Conservation (phyloP, 2,113 vertebrate genomes). For the Pelmatolapia mariae region DNA sequence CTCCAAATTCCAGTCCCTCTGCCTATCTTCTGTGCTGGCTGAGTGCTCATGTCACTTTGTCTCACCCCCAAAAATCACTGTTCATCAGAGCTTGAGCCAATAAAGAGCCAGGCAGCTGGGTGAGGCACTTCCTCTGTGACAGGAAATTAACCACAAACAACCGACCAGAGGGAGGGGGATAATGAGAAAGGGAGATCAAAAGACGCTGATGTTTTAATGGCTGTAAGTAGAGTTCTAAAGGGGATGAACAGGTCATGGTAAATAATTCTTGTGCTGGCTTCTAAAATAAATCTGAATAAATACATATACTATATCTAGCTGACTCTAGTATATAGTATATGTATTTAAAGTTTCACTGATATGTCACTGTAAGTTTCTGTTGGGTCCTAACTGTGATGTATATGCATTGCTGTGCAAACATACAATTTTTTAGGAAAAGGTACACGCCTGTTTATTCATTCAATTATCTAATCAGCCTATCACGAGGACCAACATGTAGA, state of each 20-base stretch:
- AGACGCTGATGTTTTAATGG: slow-evolving; percentile 32
- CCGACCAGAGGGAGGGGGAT: not conserved
- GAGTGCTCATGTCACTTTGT: not conserved
- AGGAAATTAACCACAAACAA: slow-evolving; percentile 73
- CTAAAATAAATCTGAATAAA: not conserved
- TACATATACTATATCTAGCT: not conserved
- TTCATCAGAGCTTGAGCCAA: slow-evolving; percentile 54
- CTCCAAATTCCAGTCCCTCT: not conserved
- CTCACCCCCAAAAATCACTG: slow-evolving; percentile 53
- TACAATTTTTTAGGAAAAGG: not conserved
- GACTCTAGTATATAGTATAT: not conserved
- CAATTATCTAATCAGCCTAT: not conserved
- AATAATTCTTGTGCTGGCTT: not conserved
- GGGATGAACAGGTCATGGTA: slow-evolving; percentile 6
- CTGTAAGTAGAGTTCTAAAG: not conserved
- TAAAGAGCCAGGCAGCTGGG: slow-evolving; percentile 59
- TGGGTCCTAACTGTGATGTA: not conserved
- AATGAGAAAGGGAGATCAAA: slow-evolving; percentile 21
- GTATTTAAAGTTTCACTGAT: not conserved
- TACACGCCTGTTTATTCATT: not conserved
- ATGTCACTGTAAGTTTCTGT: not conserved
- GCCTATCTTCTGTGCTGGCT: slow-evolving; percentile 33
- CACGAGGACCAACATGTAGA: not conserved
- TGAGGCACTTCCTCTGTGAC: slow-evolving; percentile 77
- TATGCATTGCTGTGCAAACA: not conserved